Evolutionary conservation across 2,113 vertebrate species (phyloP).

Genomic region (Prietella phreatophila): DNA sequence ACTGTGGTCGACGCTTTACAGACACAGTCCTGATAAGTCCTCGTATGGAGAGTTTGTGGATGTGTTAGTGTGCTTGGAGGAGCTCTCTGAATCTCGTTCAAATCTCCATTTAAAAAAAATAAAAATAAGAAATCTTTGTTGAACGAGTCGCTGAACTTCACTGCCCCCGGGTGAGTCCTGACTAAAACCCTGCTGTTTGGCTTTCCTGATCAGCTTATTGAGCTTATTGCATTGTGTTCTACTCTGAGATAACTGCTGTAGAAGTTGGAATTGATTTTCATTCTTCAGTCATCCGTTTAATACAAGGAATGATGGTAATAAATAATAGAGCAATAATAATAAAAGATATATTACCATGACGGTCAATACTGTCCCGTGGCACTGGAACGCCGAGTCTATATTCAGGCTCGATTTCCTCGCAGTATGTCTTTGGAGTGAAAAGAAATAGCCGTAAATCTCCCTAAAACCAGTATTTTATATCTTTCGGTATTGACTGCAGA

Average conservation of each 20-base stretch:
- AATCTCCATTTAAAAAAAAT: neutral
- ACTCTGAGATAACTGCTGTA: neutral
- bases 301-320: conserved; percentile 24
- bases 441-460: neutral
- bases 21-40: neutral
- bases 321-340: conserved; percentile 27
- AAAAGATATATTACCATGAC: conserved; percentile 10
- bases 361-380: neutral
- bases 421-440: neutral
- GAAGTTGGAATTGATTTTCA: conserved; percentile 1
- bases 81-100: neutral
- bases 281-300: neutral
- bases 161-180: neutral
- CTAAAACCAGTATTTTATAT: conserved; percentile 10
- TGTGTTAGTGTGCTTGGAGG: neutral
- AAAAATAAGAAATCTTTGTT: neutral
- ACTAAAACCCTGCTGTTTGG: neutral
- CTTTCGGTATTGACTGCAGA: neutral
- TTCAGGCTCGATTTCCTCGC: neutral
- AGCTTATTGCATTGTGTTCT: neutral
- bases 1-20: neutral
- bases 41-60: neutral
- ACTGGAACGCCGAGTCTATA: neutral
- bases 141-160: neutral
- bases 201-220: neutral